Evolutionary conservation across 1,140 invertebrate species (phyloP).

Genomic region (Sminthurinus signatus): DNA sequence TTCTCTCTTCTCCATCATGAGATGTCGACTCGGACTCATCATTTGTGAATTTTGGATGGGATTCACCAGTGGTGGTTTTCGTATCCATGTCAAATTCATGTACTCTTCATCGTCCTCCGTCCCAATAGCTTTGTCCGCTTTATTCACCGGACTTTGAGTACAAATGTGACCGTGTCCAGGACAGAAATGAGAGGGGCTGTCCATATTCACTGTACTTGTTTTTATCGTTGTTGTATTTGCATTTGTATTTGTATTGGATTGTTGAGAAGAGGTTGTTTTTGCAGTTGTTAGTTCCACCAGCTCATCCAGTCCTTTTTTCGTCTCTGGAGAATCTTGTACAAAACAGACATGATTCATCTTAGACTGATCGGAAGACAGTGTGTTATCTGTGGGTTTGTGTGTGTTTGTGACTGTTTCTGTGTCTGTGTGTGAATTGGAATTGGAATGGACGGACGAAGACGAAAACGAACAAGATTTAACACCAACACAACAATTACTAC

Average conservation of each 20-base stretch:
- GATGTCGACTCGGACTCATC: conserved; percentile 13
- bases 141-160: too few relatives aligned
- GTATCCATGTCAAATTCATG: conserved; percentile 6
- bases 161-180: too few relatives aligned
- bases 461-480: too few relatives aligned
- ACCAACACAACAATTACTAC: too few relatives aligned
- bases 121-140: conserved; percentile 28
- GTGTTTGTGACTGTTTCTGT: too few relatives aligned
- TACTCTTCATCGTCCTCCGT: conserved; percentile 23
- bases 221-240: background rate
- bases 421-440: too few relatives aligned
- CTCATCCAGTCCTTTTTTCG: conserved; percentile 16
- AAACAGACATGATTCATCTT: conserved; percentile 23
- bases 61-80: conserved; percentile 2
- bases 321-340: conserved; percentile 25
- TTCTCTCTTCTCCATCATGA: conserved; percentile 30
- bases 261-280: background rate
- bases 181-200: too few relatives aligned
- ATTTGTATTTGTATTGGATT: too few relatives aligned
- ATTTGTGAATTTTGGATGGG: background rate
- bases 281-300: conserved; percentile 22
- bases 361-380: too few relatives aligned
- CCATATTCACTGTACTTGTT: background rate
- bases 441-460: too few relatives aligned
- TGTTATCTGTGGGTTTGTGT: too few relatives aligned